These are phyloP conservation scores for Scaptomyza graminum DNA, from an alignment of 1,140 invertebrate species.

Conservation along the genomic window DNA sequence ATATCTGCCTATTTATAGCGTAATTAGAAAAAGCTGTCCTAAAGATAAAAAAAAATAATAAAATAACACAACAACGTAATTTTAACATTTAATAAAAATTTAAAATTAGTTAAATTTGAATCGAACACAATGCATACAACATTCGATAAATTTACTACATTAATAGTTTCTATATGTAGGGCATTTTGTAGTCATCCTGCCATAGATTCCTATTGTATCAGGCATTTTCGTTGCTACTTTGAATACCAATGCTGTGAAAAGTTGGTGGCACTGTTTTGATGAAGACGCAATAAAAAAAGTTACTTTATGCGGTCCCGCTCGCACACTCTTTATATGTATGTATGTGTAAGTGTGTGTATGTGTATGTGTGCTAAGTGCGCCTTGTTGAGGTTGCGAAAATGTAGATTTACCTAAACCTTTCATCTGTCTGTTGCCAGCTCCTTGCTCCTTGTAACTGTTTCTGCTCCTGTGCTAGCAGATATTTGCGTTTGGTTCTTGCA, in stretches of 20 bases:
- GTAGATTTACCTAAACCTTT: conserved; percentile 63
- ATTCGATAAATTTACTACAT: too few relatives aligned
- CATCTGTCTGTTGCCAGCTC: conserved; percentile 26
- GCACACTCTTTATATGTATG: neutral
- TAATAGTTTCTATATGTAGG: neutral
- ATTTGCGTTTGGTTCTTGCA: conserved; percentile 47
- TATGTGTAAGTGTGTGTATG: neutral
- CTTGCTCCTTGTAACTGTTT: conserved; percentile 11
- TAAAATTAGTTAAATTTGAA: too few relatives aligned
- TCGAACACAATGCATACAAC: too few relatives aligned
- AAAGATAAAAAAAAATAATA: too few relatives aligned
- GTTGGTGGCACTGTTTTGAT: conserved; percentile 66
- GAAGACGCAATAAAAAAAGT: conserved; percentile 80
- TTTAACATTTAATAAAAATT: too few relatives aligned
- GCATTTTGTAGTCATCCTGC: neutral
- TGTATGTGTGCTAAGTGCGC: conserved; percentile 62
- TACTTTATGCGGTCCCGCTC: conserved; percentile 62
- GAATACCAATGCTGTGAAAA: conserved; percentile 78
- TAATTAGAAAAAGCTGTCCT: too few relatives aligned
- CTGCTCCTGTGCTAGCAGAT: conserved; percentile 14
- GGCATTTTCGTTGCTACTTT: conserved; percentile 69
- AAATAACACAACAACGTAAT: too few relatives aligned
- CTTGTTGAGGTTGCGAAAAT: conserved; percentile 74
- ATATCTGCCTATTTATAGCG: too few relatives aligned
- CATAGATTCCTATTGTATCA: neutral